Evolutionary conservation across 2,113 vertebrate genomes (phyloP), one percentile per base, ranked within the genome.

Genomic region (Ornithorhynchus anatinus): DNA sequence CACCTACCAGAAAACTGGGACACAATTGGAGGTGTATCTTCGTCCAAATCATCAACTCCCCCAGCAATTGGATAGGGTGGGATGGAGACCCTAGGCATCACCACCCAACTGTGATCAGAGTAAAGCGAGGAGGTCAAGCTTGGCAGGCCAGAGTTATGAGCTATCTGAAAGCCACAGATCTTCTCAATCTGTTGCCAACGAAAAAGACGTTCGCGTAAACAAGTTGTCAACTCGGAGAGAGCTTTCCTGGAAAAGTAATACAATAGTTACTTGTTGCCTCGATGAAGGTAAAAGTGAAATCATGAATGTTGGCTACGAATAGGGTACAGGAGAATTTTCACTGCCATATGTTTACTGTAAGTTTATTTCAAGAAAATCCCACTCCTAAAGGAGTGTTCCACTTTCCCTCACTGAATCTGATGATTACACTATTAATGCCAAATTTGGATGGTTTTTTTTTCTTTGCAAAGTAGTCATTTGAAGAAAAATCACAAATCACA

Each of bases 101-200:
- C 98, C 75, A 99, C 97, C 97, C 97, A 99, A 89, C 98, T 99
- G 92, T 99, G 98, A 79, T 99, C 98, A 1, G 97, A 96, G 87
- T 99, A 99, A 15, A 99, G 95, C 22, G 96, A 96, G 33, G 98
- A 97, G 2, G 96, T 99, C 75, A 99, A 87, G 81, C 93, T 99
- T 15, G 97, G 95, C 44, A 99, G 89, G 14, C 97, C 98, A 1
- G 96, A 96, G 88, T 99, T 99, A 84, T 97, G 95, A 10, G 97
- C 96, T 14, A 99, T 94, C 38, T 96, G 97, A 88, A 99, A 99
- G 50, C 95, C 94, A 33, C 98, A 99, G n/a, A 99, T 94, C 89
- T 97, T 99, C 91, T 99, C 98, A 63, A 99, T 99, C 89, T 99
- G 97, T 32, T 99, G 97, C 98, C 98, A 99, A 79, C 98, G 96